Evolutionary conservation across 2,113 vertebrate genomes (phyloP).

Genomic region (Mellivora capensis): DNA sequence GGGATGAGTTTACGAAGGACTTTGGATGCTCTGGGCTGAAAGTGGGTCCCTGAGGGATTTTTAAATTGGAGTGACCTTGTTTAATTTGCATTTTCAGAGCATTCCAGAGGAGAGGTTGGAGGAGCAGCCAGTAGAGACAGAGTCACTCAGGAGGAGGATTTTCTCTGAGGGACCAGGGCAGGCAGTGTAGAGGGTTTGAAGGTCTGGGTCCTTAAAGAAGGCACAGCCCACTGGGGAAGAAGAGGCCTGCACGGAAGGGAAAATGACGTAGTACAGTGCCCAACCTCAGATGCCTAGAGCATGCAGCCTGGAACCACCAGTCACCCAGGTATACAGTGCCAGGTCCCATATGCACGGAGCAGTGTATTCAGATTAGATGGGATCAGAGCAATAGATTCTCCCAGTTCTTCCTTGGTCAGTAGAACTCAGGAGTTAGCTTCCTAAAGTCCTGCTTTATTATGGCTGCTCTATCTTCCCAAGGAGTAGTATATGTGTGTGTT

Average conservation of each 20-base stretch:
- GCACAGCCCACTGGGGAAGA: neutral
- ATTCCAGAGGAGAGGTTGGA: neutral
- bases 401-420: neutral
- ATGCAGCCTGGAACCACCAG: neutral
- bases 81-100: neutral
- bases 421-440: neutral
- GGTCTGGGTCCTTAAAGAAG: neutral
- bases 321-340: fast-evolving
- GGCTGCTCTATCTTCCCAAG: neutral
- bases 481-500: neutral
- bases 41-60: neutral
- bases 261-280: neutral
- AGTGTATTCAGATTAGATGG: neutral
- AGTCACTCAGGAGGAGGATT: neutral
- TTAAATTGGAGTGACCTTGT: neutral
- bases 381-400: neutral
- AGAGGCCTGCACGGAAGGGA: neutral
- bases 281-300: too few relatives aligned
- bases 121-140: neutral
- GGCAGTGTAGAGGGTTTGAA: neutral
- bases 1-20: neutral
- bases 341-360: neutral
- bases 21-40: neutral
- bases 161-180: neutral
- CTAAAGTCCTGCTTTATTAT: neutral